A percentile compares a stretch with the other conserved stretches of the same genome.
phyloP scores from a whole-genome alignment of 2,888 invertebrate species.

The Emesis russula region DNA sequence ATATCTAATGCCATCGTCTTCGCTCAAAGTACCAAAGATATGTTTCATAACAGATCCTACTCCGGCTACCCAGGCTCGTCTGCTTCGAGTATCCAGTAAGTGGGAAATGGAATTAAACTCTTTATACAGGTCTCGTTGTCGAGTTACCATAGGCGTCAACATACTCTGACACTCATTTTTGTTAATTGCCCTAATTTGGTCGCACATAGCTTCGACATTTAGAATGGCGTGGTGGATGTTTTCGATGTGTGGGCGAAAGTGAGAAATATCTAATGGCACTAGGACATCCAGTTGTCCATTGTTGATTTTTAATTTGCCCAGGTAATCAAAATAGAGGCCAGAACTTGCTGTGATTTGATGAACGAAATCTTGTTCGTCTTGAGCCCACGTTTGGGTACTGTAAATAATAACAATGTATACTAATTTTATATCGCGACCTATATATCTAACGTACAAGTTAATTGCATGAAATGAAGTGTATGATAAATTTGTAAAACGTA shows the following conservation, averaged over 20 bases:
- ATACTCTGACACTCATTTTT: slow-evolving; percentile 44
- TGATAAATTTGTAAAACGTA: no score
- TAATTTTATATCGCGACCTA: no score
- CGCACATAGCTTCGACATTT: background rate
- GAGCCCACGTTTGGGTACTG: background rate
- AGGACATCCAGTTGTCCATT: slow-evolving; percentile 53
- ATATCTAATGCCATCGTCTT: slow-evolving; percentile 80
- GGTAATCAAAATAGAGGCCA: slow-evolving; percentile 78
- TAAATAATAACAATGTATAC: background rate
- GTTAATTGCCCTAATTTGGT: background rate
- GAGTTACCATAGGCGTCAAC: slow-evolving; percentile 48
- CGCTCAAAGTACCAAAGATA: slow-evolving; percentile 84
- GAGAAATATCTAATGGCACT: slow-evolving; percentile 73
- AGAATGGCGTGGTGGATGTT: slow-evolving; percentile 35
- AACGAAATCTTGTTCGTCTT: slow-evolving; percentile 1
- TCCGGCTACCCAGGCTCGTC: slow-evolving; percentile 80
- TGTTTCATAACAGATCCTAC: slow-evolving; percentile 77
- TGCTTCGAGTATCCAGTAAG: slow-evolving; percentile 51
- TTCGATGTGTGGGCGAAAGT: slow-evolving; percentile 70
- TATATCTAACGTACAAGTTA: no score
- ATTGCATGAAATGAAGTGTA: no score
- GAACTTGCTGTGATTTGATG: slow-evolving; percentile 54
- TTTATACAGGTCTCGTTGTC: slow-evolving; percentile 45
- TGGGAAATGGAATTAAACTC: slow-evolving; percentile 78
- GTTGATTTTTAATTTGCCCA: slow-evolving; percentile 72